phyloP scores from a whole-genome alignment of 2,797 vertebrate genomes.

The Avahi laniger region DNA sequence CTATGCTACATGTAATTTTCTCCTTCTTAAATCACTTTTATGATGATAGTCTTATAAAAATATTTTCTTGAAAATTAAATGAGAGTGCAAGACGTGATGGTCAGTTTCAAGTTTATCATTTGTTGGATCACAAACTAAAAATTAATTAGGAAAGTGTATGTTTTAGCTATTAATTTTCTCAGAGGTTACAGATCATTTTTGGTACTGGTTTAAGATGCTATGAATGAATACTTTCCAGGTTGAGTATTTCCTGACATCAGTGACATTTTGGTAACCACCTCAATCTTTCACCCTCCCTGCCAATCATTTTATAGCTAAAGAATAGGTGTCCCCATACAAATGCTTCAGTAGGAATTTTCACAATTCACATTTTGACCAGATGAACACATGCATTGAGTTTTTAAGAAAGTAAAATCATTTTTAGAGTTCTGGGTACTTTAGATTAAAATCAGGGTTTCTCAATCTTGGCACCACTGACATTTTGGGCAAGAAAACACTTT shows the following conservation, averaged over 20 bases:
- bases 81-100: background rate
- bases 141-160: constrained; percentile 34
- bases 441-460: background rate
- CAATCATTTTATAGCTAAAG: background rate
- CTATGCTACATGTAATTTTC: background rate
- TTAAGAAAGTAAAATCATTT: constrained; percentile 1
- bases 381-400: background rate
- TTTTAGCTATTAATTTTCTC: constrained; percentile 31
- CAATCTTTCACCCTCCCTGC: background rate
- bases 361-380: background rate
- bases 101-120: background rate
- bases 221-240: background rate
- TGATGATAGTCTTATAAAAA: background rate
- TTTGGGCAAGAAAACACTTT: background rate
- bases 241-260: background rate
- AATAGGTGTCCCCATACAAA: background rate
- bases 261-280: background rate
- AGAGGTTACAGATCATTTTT: constrained; percentile 3
- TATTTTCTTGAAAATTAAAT: constrained; percentile 54
- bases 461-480: background rate
- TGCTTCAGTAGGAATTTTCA: background rate
- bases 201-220: background rate
- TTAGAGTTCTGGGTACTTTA: background rate
- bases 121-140: constrained; percentile 36
- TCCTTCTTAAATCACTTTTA: constrained; percentile 4